Evolutionary conservation across 1,140 invertebrate genomes (phyloP).

Genomic region (Drosophila obscura): DNA sequence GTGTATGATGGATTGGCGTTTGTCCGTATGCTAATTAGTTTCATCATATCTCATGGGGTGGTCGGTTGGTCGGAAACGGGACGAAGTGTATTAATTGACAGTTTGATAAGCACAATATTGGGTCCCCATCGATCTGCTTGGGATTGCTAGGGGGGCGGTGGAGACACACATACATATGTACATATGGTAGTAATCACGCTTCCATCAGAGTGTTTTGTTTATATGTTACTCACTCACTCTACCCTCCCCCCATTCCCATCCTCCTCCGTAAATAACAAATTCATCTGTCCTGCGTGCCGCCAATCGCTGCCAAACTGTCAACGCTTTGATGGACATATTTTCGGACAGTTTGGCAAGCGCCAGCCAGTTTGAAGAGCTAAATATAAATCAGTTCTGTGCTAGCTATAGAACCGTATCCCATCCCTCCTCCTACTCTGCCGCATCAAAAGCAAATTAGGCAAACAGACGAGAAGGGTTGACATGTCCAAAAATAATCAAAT

Average conservation of each 20-base stretch:
- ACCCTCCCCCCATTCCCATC: too few relatives aligned
- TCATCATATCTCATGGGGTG: conserved; percentile 35
- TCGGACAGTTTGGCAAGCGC: conserved; percentile 53
- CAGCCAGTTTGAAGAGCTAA: conserved; percentile 40
- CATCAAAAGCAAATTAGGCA: conserved; percentile 46
- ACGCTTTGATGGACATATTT: conserved; percentile 54
- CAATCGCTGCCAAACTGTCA: conserved; percentile 53
- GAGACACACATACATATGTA: not conserved
- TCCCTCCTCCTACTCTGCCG: not conserved
- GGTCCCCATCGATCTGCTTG: conserved; percentile 15
- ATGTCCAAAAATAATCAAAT: conserved; percentile 61
- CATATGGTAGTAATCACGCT: conserved; percentile 55
- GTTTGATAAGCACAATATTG: conserved; percentile 60
- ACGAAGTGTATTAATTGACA: conserved; percentile 61
- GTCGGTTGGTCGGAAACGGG: not conserved
- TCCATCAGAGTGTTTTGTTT: conserved; percentile 35
- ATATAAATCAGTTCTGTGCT: conserved; percentile 34
- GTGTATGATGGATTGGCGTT: conserved; percentile 24
- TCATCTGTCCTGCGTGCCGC: conserved; percentile 22
- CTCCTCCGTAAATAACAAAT: conserved; percentile 3
- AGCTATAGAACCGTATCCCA: not conserved
- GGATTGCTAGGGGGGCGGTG: not conserved
- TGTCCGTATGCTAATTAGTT: conserved; percentile 76
- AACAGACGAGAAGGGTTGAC: conserved; percentile 31
- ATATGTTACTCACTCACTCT: conserved; percentile 16